Percentiles rank a stretch among this genome's conserved stretches.
phyloP scores from a whole-genome alignment of 64 coral and sea anemone species.

The Pocillopora damicornis region DNA sequence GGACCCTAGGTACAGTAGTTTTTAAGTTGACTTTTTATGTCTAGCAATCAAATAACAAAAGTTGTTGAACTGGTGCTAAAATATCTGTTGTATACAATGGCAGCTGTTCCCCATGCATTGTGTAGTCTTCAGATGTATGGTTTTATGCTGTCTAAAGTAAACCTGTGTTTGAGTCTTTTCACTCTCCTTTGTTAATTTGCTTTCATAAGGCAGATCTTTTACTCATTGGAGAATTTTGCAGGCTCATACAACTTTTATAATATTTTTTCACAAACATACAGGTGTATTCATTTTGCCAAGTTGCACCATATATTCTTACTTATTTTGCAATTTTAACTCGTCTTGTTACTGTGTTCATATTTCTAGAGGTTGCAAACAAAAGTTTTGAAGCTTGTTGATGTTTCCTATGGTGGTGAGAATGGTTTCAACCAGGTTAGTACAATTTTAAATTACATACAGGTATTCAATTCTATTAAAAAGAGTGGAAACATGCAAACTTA shows the following conservation, averaged over 20 bases:
- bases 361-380: conserved; percentile 84
- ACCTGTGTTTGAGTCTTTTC: conserved; percentile 70
- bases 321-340: neutral
- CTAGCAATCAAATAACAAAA: too few species aligned
- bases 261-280: neutral
- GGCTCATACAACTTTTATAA: neutral
- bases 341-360: neutral
- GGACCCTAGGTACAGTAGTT: too few species aligned
- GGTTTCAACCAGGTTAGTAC: conserved; percentile 89
- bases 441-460: too few species aligned
- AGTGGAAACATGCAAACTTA: too few species aligned
- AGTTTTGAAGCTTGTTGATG: conserved; percentile 96
- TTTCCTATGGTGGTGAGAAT: conserved; percentile 99
- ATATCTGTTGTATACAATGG: neutral
- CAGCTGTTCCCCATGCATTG: conserved; percentile 91
- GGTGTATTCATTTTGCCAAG: neutral
- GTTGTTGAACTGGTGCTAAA: too few species aligned
- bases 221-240: conserved; percentile 80
- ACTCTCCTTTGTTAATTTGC: conserved; percentile 70
- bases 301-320: neutral
- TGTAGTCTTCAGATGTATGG: conserved; percentile 55
- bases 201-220: neutral
- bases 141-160: conserved; percentile 93
- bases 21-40: too few species aligned
- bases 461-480: too few species aligned